Evolutionary conservation across 2,797 vertebrate genomes (phyloP).

Genomic region (Amazona finschi): DNA sequence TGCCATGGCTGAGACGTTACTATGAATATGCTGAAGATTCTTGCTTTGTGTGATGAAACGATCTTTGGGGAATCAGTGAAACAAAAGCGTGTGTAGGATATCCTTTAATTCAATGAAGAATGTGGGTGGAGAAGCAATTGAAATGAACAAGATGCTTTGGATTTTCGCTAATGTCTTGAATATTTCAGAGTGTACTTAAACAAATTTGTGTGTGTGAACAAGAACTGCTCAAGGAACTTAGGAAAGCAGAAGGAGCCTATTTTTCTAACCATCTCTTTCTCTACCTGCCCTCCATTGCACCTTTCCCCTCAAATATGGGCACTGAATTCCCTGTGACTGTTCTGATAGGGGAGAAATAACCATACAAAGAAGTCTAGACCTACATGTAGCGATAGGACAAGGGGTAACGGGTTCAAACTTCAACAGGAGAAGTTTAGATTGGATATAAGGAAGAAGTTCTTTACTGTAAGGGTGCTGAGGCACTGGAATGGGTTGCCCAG

Average conservation of each 20-base stretch:
- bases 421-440: background rate
- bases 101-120: conserved; percentile 68
- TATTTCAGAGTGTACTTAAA: conserved; percentile 23
- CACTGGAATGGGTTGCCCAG: too few relatives aligned
- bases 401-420: background rate
- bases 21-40: conserved; percentile 30
- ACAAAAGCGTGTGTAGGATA: conserved; percentile 58
- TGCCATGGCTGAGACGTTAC: background rate
- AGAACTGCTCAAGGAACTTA: background rate
- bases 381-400: background rate
- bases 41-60: conserved; percentile 6
- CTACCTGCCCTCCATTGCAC: background rate
- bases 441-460: background rate
- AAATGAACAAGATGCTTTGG: conserved; percentile 54
- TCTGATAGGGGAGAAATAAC: background rate
- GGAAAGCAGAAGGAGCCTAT: background rate
- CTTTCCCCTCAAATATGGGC: background rate
- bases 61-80: conserved; percentile 61
- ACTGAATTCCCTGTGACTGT: background rate
- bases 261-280: background rate
- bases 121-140: conserved; percentile 63
- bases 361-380: background rate
- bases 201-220: background rate
- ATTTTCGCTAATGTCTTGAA: conserved; percentile 26
- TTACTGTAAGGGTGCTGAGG: background rate